These are phyloP conservation scores for Corythornis cristatus DNA, from an alignment of 2,113 vertebrate species.

Conservation along the genomic window DNA sequence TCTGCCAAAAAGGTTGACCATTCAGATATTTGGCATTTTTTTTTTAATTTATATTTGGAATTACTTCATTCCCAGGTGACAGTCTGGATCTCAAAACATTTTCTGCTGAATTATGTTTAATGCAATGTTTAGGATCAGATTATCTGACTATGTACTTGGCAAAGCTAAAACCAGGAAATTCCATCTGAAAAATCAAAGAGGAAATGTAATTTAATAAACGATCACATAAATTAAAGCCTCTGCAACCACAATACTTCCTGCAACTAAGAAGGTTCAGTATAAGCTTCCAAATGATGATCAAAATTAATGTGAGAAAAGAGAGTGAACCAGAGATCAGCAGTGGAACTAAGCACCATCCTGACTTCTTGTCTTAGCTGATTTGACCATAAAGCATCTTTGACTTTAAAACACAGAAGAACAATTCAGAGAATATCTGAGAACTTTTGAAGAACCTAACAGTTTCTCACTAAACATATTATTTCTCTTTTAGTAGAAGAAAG, in stretches of 20 bases:
- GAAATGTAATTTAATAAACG: neutral
- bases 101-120: neutral
- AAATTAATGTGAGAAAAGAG: neutral
- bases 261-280: fast-evolving
- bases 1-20: neutral
- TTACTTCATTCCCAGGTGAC: neutral
- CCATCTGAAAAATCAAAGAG: neutral
- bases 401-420: neutral
- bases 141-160: neutral
- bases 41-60: neutral
- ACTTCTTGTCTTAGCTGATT: neutral
- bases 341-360: neutral
- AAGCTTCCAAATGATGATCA: neutral
- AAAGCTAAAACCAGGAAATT: neutral
- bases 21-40: neutral
- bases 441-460: neutral
- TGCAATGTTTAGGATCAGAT: neutral
- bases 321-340: neutral
- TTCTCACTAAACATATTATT: neutral
- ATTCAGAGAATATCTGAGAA: neutral
- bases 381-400: neutral
- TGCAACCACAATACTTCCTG: neutral
- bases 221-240: neutral
- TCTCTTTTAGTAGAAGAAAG: neutral
- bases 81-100: neutral